Conservation (phyloP, 2,888 invertebrate species). For the Teleiodes luculella region DNA sequence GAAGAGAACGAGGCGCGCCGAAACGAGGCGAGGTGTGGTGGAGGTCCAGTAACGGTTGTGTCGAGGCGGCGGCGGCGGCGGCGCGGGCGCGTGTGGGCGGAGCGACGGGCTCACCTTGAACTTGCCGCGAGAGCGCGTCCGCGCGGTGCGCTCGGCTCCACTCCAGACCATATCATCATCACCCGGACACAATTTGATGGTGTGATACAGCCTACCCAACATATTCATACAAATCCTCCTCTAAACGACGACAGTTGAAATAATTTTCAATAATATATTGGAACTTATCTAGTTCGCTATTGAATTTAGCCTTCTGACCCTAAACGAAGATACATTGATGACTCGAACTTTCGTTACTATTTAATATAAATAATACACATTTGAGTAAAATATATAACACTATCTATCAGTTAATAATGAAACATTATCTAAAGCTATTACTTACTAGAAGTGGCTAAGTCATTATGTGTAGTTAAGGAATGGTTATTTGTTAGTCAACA, state of each 20-base stretch:
- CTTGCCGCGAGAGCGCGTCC: conserved; percentile 68
- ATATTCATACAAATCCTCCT: too few species aligned
- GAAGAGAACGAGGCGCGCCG: not conserved
- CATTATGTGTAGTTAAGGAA: conserved; percentile 1
- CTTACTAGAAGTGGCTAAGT: conserved; percentile 2
- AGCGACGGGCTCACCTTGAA: conserved; percentile 77
- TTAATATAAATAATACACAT: too few species aligned
- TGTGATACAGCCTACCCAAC: conserved; percentile 35
- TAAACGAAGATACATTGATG: not conserved
- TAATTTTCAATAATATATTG: too few species aligned
- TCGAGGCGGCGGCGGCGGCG: conserved; percentile 46
- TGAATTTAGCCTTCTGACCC: not conserved
- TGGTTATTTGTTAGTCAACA: not conserved
- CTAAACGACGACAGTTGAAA: too few species aligned
- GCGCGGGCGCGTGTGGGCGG: conserved; percentile 60
- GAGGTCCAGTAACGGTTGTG: conserved; percentile 69
- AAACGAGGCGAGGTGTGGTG: conserved; percentile 41
- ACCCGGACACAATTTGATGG: conserved; percentile 44
- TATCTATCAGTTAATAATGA: not conserved
- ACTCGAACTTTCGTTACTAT: too few species aligned
- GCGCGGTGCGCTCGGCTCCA: conserved; percentile 26
- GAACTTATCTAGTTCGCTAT: too few species aligned
- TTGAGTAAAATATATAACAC: not conserved
- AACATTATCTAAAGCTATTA: conserved; percentile 5
- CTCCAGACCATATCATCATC: conserved; percentile 20